These are phyloP conservation scores for Heliconius hewitsoni DNA, from an alignment of 1,140 invertebrate genomes.

Conservation along the genomic window DNA sequence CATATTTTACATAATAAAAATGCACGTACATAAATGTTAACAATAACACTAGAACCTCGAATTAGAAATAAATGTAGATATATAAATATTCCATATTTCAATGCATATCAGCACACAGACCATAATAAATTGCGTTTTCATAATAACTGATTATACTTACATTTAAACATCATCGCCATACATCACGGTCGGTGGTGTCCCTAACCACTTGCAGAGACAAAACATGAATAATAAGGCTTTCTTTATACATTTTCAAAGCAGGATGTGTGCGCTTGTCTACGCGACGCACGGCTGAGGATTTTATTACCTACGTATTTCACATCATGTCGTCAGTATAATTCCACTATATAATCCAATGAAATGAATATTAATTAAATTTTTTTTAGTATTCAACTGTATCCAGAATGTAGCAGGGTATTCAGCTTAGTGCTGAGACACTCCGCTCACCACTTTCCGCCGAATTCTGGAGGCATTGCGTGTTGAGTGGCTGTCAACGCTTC, in stretches of 20 bases:
- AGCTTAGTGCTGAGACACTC: no score
- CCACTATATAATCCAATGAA: constrained; percentile 19
- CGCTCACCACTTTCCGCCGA: no score
- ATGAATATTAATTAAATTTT: not conserved
- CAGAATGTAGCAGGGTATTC: no score
- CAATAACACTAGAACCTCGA: not conserved
- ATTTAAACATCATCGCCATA: not conserved
- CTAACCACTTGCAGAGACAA: constrained; percentile 14
- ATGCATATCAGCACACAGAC: not conserved
- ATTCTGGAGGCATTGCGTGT: no score
- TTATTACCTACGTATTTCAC: constrained; percentile 44
- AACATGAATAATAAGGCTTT: constrained; percentile 29
- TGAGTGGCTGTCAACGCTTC: no score
- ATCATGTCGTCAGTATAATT: constrained; percentile 38
- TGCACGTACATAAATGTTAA: not conserved
- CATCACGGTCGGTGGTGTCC: constrained; percentile 12
- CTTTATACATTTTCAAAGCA: constrained; percentile 30
- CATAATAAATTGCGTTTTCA: constrained; percentile 4
- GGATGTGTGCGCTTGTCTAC: constrained; percentile 37
- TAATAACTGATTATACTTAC: constrained; percentile 6
- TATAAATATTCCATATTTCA: not conserved
- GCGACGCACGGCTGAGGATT: constrained; percentile 37
- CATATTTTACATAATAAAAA: not conserved
- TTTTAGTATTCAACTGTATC: no score
- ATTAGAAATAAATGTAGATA: not conserved